Evolutionary conservation across 2,113 vertebrate species (phyloP), one percentile per base, ranked within the genome.

Genomic region (Pterocles orientalis): DNA sequence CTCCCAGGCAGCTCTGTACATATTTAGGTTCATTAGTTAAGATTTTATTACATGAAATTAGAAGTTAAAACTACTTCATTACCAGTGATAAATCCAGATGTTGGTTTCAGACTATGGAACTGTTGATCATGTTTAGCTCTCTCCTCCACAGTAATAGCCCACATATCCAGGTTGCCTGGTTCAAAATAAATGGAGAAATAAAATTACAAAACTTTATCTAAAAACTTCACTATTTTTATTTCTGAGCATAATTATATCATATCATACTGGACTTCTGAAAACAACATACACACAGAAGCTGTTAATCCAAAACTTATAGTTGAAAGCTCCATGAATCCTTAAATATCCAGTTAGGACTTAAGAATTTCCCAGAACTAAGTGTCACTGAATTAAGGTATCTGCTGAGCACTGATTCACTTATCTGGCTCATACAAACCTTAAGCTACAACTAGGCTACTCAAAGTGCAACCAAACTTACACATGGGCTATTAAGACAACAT

Each of bases 101-200:
- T 98, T 77, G 99, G 99, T 97, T 99, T 98, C 97, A 99, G 98
- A 97, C 99, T 99, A 89, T 99, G 99, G 97, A 99, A 99, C 98
- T 99, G 99, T 80, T 99, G 99, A 96, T 99, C 99, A 97, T 99
- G 98, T 97, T 99, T 99, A 29, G 98, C 98, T 98, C 99, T 98
- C 95, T 99, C 99, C 89, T 99, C 99, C 97, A 98, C 98, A 53
- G 99, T 99, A 97, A 99, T 99, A 95, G 99, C 98, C 98, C 99
- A 99, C 97, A 99, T 98, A 97, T 99, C 99, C 97, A 98, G 97
- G 97, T 98, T 98, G 96, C 99, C 99, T 99, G 79, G 73, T 36
- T 82, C 24, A 88, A 51, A 95, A 84, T 18, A 96, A 72, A 89
- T 4, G 23, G 45, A 86, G 60, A 94, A 57, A 78, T 24, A 12